Evolutionary conservation across 1,140 invertebrate genomes (phyloP).

Genomic region (Ostrea edulis): DNA sequence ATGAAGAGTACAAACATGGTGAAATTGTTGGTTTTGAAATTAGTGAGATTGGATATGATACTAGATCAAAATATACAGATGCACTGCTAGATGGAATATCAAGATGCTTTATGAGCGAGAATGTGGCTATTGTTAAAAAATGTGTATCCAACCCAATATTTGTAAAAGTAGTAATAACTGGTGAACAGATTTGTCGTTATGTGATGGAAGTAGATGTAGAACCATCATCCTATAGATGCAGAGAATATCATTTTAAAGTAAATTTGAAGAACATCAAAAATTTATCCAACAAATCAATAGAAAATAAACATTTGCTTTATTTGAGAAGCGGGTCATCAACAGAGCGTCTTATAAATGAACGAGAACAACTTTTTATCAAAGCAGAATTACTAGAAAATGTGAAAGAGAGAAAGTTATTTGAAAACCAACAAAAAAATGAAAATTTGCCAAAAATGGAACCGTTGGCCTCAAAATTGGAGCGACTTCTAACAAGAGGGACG

Average conservation of each 20-base stretch:
- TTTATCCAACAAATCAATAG: not conserved
- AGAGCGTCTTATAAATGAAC: not conserved
- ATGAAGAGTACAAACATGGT: not conserved
- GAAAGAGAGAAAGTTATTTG: not conserved
- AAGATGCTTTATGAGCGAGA: conserved; percentile 12
- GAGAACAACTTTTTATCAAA: not conserved
- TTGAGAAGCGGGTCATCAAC: conserved; percentile 38
- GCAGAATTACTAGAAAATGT: not conserved
- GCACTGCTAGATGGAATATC: not conserved
- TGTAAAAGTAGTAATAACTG: conserved; percentile 30
- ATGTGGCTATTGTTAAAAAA: not conserved
- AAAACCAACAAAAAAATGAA: not conserved
- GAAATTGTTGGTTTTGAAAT: conserved; percentile 37
- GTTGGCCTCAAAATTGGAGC: not conserved
- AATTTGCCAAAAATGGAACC: not conserved
- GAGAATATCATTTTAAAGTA: conserved; percentile 26
- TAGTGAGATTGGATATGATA: not conserved
- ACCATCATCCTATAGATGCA: conserved; percentile 35
- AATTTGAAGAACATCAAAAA: conserved; percentile 35
- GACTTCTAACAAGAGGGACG: conserved; percentile 6
- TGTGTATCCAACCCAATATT: conserved; percentile 51
- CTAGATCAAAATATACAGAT: conserved; percentile 43
- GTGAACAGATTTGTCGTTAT: not conserved
- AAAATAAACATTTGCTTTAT: conserved; percentile 24
- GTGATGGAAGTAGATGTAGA: conserved; percentile 55